Evolutionary conservation across 2,797 vertebrate genomes (phyloP), one percentile per base, ranked within the genome.

Genomic region (Silurus aristotelis): DNA sequence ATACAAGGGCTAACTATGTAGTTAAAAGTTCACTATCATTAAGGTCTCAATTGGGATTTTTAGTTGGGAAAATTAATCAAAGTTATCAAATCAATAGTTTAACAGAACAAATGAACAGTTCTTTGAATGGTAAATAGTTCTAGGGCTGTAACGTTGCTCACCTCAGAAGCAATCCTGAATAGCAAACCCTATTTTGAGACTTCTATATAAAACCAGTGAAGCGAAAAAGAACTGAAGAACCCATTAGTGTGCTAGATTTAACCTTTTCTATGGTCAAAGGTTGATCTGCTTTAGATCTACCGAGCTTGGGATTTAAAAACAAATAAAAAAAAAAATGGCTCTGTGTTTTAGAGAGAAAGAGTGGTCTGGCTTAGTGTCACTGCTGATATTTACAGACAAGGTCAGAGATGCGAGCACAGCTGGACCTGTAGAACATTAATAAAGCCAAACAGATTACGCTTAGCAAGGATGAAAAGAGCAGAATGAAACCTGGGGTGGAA

Each of bases 351-450:
- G 25, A 68, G 46, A 12, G 6, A 81, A 31, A 55, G n/a, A 81
- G 88, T 87, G 84, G 31, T 87, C 82, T 86, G 90, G 72, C 87
- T 85, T 52, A 52, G 31, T 78, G 87, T 85, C 88, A 87, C 84
- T 89, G 83, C 83, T 70, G 63, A 87, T 80, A 90, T 89, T 89
- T 87, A 91, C 86, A 64, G 82, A 90, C 88, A 90, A 86, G 90
- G 79, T 81, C 79, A 81, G 79, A 81, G 63, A 68, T 68, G 79
- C 67, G 79, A 81, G 79, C 79, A 67, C 79, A 81, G 79, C 79
- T 81, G 79, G 79, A 56, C 63, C 46, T 56, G 46, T 20, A 31
- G 63, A 81, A 31, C 79, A 55, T 67, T 67, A 81, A 81, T 81
- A 81, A 81, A 81, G 63, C 79, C 79, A 81, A 81, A 81, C 63